A percentile compares a stretch with the other conserved stretches of the same genome.
Evolutionary conservation across 1,140 invertebrate genomes (phyloP).

Genomic region (Ceratina japonica): DNA sequence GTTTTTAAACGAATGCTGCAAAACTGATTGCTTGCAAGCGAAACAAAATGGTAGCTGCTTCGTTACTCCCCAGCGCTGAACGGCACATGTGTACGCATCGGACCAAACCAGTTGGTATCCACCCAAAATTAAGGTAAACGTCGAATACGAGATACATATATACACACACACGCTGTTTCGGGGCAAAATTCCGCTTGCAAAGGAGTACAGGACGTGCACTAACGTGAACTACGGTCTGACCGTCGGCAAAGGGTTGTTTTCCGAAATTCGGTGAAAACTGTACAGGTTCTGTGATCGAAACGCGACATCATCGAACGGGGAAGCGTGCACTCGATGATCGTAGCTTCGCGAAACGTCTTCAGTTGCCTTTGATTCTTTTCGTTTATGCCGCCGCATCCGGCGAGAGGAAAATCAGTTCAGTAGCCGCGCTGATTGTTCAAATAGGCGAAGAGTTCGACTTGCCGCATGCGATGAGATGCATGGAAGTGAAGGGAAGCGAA

Average conservation of each 20-base stretch:
- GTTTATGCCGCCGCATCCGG: not conserved
- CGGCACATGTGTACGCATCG: slow-evolving; percentile 5
- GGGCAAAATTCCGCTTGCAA: no score
- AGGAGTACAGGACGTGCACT: no score
- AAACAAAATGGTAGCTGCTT: slow-evolving; percentile 74
- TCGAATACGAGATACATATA: not conserved
- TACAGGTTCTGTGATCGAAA: not conserved
- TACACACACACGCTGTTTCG: no score
- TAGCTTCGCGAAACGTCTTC: not conserved
- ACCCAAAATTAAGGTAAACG: not conserved
- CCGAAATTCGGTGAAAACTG: not conserved
- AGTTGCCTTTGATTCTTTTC: not conserved
- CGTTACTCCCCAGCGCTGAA: slow-evolving; percentile 58
- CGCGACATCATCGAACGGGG: not conserved
- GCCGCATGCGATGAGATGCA: not conserved
- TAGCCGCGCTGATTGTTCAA: slow-evolving; percentile 6
- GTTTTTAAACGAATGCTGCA: slow-evolving; percentile 18
- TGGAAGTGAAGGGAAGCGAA: slow-evolving; percentile 36
- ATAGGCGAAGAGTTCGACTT: slow-evolving; percentile 18
- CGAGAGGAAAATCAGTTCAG: not conserved
- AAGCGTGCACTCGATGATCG: not conserved
- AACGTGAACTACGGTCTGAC: slow-evolving; percentile 14
- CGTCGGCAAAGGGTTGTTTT: not conserved
- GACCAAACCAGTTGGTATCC: slow-evolving; percentile 17
- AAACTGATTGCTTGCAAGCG: slow-evolving; percentile 39